A percentile compares a stretch with the other conserved stretches of the same genome.
phyloP scores from a whole-genome alignment of 2,797 vertebrate genomes.

The Coracias cyanogaster region DNA sequence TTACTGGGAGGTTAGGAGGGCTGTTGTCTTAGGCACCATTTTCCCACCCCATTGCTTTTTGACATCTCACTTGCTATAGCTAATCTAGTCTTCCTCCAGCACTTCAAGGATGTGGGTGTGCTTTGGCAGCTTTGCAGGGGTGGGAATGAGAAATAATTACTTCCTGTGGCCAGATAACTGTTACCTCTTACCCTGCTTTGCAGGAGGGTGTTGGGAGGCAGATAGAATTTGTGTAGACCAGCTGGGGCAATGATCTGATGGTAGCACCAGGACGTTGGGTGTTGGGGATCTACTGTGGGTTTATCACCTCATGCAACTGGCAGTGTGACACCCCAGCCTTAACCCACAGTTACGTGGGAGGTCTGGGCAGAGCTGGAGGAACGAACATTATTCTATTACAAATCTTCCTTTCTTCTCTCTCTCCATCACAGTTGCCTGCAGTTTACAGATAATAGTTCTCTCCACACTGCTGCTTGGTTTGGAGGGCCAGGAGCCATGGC shows the following conservation, averaged over 20 bases:
- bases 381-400: background rate
- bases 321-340: background rate
- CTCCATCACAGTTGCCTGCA: background rate
- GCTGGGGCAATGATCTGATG: background rate
- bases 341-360: background rate
- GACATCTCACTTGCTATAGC: accelerated
- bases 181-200: background rate
- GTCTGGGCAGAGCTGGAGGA: background rate
- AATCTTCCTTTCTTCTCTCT: background rate
- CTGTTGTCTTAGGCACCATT: background rate
- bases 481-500: background rate
- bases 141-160: background rate
- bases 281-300: background rate
- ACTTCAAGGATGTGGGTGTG: background rate
- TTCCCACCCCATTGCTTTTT: background rate
- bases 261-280: background rate
- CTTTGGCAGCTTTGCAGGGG: background rate
- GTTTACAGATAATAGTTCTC: background rate
- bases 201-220: background rate
- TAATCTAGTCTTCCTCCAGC: background rate
- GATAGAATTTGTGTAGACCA: background rate
- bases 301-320: background rate
- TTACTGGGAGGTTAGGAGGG: background rate
- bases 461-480: background rate
- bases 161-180: background rate